Base-by-base conservation (phyloP, 1,140 invertebrate species). In the Platyura marginata region DNA sequence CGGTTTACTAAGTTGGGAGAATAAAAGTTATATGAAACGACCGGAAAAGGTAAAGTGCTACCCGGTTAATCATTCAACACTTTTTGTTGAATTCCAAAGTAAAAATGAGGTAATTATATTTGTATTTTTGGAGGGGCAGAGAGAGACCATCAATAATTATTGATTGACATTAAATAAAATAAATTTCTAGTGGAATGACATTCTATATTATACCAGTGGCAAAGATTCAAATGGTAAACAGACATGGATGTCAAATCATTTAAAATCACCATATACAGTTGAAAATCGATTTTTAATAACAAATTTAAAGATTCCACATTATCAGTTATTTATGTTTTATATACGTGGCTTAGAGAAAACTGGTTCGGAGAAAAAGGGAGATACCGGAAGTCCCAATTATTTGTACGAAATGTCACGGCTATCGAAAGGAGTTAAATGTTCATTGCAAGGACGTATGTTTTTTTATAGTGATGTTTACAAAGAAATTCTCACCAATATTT, bases 381-480 rank as follows among this genome's bases (percentile, higher is more conserved):
- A 13, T 34, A n/a, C n/a, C 15, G 5, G 22, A 6, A n/a, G n/a
- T n/a, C 25, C 6, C 3, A 38, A 18, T 18, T 6, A 18, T n/a
- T 11, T 38, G 18, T 33, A 32, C 21, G 41, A 42, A 9, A n/a
- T 21, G 34, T 45, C 44, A 3, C 40, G 54, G 22, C 47, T 59
- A 1, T 56, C 55, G 45, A 49, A 51, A 3, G 49, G 55, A 8
- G 51, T 57, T 0, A 51, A 51, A 29, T 61, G 58, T 43, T 57
- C 55, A 41, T 57, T 56, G 0, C 59, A 61, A 43, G 59, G 58
- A 43, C 47, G 58, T 61, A 44, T 56, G 58, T 57, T 20, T n/a
- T n/a, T n/a, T n/a, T n/a, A n/a, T n/a, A n/a, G n/a, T n/a, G n/a
- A n/a, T n/a, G n/a, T n/a, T n/a, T n/a, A n/a, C n/a, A n/a, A n/a